Evolutionary conservation across 2,113 vertebrate species (phyloP).

Genomic region (Alouatta palliata): DNA sequence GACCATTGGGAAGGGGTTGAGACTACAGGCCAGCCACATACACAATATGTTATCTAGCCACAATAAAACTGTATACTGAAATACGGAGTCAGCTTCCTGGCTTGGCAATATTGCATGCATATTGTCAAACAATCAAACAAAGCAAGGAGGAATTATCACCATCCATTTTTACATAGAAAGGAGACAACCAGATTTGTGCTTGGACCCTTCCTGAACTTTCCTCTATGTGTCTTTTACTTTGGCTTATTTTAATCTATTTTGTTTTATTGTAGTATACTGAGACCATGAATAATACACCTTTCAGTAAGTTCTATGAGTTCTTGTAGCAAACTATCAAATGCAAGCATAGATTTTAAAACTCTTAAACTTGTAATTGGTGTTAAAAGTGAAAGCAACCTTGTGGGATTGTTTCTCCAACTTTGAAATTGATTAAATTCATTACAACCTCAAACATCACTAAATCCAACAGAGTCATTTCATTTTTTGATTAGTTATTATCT

Average conservation of each 20-base stretch:
- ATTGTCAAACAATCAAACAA: not conserved
- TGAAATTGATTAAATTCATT: not conserved
- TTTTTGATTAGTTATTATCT: not conserved
- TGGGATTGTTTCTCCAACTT: not conserved
- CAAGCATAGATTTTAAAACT: not conserved
- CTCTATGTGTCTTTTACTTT: not conserved
- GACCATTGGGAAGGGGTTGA: not conserved
- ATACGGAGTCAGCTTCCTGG: not conserved
- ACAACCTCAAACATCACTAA: not conserved
- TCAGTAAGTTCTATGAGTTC: not conserved
- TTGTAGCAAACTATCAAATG: not conserved
- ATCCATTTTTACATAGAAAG: not conserved
- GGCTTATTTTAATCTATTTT: not conserved
- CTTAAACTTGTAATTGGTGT: not conserved
- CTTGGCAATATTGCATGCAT: not conserved
- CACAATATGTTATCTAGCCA: not conserved
- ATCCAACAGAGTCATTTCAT: not conserved
- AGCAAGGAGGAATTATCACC: not conserved
- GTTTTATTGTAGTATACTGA: not conserved
- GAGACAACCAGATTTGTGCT: not conserved
- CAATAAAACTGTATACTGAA: not conserved
- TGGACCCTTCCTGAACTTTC: not conserved
- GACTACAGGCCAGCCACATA: not conserved
- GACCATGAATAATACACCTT: not conserved
- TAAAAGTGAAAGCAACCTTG: not conserved